Evolutionary conservation across 2,888 invertebrate species (phyloP).

Genomic region (Falcaria lacertinaria): DNA sequence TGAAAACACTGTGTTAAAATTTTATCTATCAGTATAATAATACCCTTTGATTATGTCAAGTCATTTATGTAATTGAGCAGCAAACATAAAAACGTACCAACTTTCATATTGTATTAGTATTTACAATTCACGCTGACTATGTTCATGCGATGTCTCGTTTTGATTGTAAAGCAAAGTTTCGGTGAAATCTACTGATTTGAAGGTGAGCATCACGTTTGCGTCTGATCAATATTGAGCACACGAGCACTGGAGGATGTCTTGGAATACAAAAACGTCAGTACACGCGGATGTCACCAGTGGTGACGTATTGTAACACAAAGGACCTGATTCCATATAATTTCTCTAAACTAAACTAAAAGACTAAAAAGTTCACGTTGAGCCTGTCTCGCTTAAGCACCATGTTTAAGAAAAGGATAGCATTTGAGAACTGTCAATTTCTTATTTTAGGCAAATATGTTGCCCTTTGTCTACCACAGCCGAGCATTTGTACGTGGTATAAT

Average conservation of each 20-base stretch:
- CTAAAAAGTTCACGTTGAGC: not conserved
- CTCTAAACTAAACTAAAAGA: not conserved
- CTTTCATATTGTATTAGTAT: not conserved
- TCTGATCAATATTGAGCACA: conserved; percentile 61
- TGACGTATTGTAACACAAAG: conserved; percentile 2
- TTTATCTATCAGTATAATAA: no score
- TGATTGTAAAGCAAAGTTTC: conserved; percentile 37
- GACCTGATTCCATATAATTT: not conserved
- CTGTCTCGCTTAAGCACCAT: no score
- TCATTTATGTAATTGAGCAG: no score
- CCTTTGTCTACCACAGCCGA: no score
- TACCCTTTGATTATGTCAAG: no score
- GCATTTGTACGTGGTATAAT: no score
- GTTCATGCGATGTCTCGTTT: conserved; percentile 11
- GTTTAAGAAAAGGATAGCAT: no score
- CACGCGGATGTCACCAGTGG: conserved; percentile 41
- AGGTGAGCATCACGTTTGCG: conserved; percentile 49
- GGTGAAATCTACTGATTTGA: conserved; percentile 56
- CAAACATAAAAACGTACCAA: no score
- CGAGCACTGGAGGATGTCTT: conserved; percentile 31
- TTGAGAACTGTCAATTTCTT: no score
- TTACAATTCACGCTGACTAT: not conserved
- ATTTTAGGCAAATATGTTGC: no score
- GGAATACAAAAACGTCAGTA: conserved; percentile 46
- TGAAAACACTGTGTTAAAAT: no score